Percentiles rank a stretch among this genome's conserved stretches.
phyloP scores from a whole-genome alignment of 2,888 invertebrate genomes.

The Cephus pygmeus region DNA sequence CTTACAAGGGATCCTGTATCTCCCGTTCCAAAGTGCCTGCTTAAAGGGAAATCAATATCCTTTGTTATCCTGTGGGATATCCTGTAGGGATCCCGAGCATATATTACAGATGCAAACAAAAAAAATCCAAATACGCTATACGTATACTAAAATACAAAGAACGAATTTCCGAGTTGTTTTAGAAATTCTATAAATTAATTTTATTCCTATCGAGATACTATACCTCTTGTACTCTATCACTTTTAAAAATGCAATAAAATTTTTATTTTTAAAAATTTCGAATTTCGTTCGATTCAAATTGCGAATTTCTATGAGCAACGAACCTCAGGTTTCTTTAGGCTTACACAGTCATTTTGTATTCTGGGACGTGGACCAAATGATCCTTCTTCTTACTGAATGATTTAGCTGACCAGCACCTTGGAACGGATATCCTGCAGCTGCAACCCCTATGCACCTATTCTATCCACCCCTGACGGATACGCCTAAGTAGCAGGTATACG shows the following conservation, averaged over 20 bases:
- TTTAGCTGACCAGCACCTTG: not conserved
- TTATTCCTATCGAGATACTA: not conserved
- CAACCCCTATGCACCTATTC: not conserved
- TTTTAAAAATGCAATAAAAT: not conserved
- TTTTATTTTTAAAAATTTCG: not conserved
- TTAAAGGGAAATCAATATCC: not conserved
- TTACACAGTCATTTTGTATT: not conserved
- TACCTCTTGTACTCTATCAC: not conserved
- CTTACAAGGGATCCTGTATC: not conserved
- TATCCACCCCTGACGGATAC: not conserved
- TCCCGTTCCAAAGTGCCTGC: not conserved
- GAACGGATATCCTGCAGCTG: not conserved
- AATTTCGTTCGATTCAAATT: not conserved
- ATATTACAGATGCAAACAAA: not conserved
- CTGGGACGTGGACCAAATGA: not conserved
- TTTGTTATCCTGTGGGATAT: not conserved
- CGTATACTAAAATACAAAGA: not conserved
- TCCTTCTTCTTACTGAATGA: not conserved
- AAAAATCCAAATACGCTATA: not conserved
- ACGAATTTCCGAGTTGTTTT: not conserved
- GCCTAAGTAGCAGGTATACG: not conserved
- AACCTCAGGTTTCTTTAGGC: not conserved
- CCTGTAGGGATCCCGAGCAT: not conserved
- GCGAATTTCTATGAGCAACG: not conserved
- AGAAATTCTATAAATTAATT: not conserved